A percentile compares a stretch with the other conserved stretches of the same genome.
phyloP scores from a whole-genome alignment of 2,797 vertebrate genomes.

The Ptychadena robeensis region DNA sequence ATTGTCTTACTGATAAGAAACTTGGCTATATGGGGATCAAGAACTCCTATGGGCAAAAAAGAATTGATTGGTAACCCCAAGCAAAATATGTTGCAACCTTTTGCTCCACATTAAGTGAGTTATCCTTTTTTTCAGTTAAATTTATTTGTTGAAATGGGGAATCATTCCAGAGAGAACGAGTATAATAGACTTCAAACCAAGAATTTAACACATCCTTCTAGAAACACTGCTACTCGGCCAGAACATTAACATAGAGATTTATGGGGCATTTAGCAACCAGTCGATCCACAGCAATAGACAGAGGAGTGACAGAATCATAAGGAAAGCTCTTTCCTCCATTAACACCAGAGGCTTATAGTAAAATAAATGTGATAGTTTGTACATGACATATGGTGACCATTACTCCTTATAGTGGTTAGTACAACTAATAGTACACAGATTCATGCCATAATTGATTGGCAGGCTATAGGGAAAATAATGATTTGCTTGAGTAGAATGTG shows the following conservation, averaged over 20 bases:
- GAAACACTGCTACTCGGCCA: conserved; percentile 44
- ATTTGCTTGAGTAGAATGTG: conserved; percentile 7
- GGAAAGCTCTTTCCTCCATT: conserved; percentile 44
- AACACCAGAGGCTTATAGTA: conserved; percentile 29
- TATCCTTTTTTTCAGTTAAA: conserved; percentile 21
- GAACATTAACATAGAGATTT: conserved; percentile 58
- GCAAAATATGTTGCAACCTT: conserved; percentile 34
- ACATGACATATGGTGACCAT: conserved; percentile 43
- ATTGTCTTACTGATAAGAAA: conserved; percentile 3
- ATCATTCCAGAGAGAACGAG: neutral
- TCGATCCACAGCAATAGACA: conserved; percentile 52
- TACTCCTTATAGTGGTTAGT: conserved; percentile 44
- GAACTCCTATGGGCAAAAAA: conserved; percentile 8
- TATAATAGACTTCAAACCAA: conserved; percentile 26
- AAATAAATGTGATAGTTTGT: conserved; percentile 51
- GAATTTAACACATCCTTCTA: conserved; percentile 15
- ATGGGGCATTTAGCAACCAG: conserved; percentile 49
- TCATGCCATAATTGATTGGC: conserved; percentile 44
- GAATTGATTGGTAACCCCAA: conserved; percentile 22
- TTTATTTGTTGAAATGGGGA: conserved; percentile 13
- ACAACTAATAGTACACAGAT: conserved; percentile 46
- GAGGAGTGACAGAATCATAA: conserved; percentile 51
- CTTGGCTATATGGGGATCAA: neutral
- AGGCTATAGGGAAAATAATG: conserved; percentile 20
- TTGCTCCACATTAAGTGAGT: conserved; percentile 14